Evolutionary conservation across 2,113 vertebrate species (phyloP), one percentile per base, ranked within the genome.

Genomic region (Oophaga pumilio): DNA sequence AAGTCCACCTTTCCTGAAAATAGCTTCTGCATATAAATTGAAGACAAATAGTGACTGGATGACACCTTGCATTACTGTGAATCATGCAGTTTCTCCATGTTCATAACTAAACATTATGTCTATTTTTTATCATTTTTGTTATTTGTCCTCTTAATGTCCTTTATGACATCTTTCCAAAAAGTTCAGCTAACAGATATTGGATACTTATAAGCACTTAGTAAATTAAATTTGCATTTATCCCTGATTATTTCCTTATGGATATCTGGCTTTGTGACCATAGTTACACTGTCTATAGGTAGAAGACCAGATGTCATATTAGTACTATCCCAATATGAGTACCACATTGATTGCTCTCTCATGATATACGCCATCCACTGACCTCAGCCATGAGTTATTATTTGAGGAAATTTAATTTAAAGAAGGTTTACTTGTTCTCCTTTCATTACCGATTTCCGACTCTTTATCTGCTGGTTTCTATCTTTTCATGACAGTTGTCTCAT

Each of bases 401-500:
- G 8, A 50, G 57, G 77, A 80, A 12, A 33, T 60, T 60, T 80
- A 80, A 80, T 80, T 80, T 24, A 18, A 80, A 80, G 20, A 59
- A 80, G 56, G 52, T 78, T 78, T 80, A 24, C 28, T 60, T 60
- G 2, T 43, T 60, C 56, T 33, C 10, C 56, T 80, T 59, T 80
- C 56, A 80, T 33, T 43, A 62, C 22, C 8, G 26, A 80, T 80
- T 80, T 80, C 78, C 78, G 56, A 15, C 24, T 28, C 28, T 60
- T 43, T 43, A 60, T 80, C 15, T 6, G 14, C 78, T 80, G 78
- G 15, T 80, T 60, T 60, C 26, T 80, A 33, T 60, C 78, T 78
- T 26, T 80, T 43, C 9, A 22, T 80, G 56, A 80, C 78, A 80
- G 57, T 80, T 43, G 56, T 80, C 78, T 80, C 56, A 18, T 80